phyloP scores from a whole-genome alignment of 2,113 vertebrate genomes.

The Procavia capensis region DNA sequence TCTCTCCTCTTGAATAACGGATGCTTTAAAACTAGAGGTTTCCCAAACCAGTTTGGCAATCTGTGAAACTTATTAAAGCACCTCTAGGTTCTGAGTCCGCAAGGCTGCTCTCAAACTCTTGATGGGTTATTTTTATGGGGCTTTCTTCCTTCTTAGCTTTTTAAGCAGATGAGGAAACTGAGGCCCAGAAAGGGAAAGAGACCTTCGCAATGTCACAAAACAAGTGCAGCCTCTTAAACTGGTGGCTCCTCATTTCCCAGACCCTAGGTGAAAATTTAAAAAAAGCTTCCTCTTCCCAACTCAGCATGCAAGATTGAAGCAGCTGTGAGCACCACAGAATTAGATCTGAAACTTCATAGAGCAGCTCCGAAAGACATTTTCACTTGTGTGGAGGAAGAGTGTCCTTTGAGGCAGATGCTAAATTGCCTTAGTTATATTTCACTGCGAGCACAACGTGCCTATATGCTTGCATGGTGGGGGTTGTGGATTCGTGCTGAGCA shows the following conservation, averaged over 20 bases:
- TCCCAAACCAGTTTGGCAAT: background rate
- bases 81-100: background rate
- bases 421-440: slow-evolving; percentile 76
- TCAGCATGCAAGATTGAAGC: background rate
- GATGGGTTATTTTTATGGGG: background rate
- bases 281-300: background rate
- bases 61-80: background rate
- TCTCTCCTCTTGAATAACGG: no score
- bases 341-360: slow-evolving; percentile 41
- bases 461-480: slow-evolving; percentile 60
- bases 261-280: background rate
- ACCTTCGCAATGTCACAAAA: background rate
- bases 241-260: no score
- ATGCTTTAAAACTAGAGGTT: background rate
- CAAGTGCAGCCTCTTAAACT: background rate
- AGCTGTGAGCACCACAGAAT: slow-evolving; percentile 44
- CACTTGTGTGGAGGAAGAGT: slow-evolving; percentile 46
- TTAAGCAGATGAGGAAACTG: background rate
- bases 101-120: background rate
- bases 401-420: slow-evolving; percentile 68
- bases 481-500: slow-evolving; percentile 21
- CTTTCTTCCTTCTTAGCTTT: no score
- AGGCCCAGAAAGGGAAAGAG: background rate
- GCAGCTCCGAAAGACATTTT: slow-evolving; percentile 50
- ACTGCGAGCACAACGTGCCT: slow-evolving; percentile 55